phyloP scores from a whole-genome alignment of 2,888 invertebrate species.

The Caenorhabditis auriculariae region DNA sequence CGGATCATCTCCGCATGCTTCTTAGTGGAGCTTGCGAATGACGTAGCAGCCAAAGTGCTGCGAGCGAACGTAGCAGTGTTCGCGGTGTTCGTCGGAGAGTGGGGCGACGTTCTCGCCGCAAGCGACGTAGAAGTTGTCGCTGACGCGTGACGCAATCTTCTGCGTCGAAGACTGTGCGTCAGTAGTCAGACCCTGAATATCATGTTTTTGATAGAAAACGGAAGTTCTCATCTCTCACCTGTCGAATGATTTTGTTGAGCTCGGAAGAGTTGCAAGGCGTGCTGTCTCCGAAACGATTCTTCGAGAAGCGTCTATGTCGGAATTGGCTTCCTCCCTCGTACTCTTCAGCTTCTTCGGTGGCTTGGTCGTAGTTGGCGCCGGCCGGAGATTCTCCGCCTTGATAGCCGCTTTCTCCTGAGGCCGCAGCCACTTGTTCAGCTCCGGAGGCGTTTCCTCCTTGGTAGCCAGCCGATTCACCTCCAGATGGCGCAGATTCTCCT shows the following conservation, averaged over 20 bases:
- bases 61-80: constrained; percentile 38
- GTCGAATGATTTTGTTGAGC: constrained; percentile 35
- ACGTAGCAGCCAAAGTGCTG: constrained; percentile 35
- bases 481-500: constrained; percentile 18
- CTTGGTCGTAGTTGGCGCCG: constrained; percentile 40
- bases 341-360: constrained; percentile 30
- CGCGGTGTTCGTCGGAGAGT: constrained; percentile 31
- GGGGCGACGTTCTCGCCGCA: constrained; percentile 38
- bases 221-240: constrained; percentile 12
- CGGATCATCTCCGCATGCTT: too few relatives aligned
- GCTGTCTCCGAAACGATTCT: constrained; percentile 19
- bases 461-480: constrained; percentile 10
- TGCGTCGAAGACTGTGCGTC: constrained; percentile 38
- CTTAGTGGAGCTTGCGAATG: constrained; percentile 36
- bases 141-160: constrained; percentile 29
- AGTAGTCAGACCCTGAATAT: constrained; percentile 27
- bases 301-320: constrained; percentile 37
- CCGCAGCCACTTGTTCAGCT: constrained; percentile 11
- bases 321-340: constrained; percentile 29
- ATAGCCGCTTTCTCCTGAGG: constrained; percentile 10
- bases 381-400: constrained; percentile 21
- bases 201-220: neutral
- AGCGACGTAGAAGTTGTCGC: constrained; percentile 42
- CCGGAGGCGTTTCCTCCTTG: constrained; percentile 30
- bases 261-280: constrained; percentile 30